These are phyloP conservation scores for Phaethon lepturus DNA, from an alignment of 2,113 vertebrate genomes.

Conservation along the genomic window DNA sequence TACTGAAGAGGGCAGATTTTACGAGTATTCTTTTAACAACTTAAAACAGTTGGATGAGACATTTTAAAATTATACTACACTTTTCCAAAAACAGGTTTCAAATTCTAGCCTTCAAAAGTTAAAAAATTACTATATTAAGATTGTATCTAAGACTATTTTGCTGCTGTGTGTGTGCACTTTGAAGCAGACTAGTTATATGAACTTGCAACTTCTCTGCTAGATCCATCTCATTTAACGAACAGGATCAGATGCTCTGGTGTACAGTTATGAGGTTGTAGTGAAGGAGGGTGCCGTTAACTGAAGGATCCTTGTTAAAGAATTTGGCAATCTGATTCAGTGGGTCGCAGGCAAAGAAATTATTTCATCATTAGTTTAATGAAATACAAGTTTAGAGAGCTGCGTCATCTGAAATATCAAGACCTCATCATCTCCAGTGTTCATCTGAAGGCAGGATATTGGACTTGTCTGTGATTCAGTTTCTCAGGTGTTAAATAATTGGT, in stretches of 20 bases:
- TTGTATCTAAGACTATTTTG: neutral
- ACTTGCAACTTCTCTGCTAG: neutral
- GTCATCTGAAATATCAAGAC: neutral
- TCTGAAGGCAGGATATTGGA: neutral
- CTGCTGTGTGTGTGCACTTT: neutral
- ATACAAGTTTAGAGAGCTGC: neutral
- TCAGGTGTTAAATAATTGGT: neutral
- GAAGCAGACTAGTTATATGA: neutral
- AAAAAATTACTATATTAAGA: neutral
- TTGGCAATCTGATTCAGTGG: neutral
- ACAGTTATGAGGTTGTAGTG: neutral
- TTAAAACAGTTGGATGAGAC: neutral
- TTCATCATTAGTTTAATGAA: neutral
- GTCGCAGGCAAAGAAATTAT: neutral
- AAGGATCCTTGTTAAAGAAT: neutral
- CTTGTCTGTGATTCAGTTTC: neutral
- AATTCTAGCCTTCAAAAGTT: neutral
- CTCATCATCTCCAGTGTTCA: neutral
- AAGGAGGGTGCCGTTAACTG: neutral
- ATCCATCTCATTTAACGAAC: neutral
- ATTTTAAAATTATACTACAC: neutral
- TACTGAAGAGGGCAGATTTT: constrained; percentile 16
- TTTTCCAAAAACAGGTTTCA: neutral
- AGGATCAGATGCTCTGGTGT: neutral
- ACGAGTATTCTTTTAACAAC: neutral